Evolutionary conservation across 2,888 invertebrate species (phyloP), one percentile per base, ranked within the genome.

Genomic region (Dinocampus coccinellae): DNA sequence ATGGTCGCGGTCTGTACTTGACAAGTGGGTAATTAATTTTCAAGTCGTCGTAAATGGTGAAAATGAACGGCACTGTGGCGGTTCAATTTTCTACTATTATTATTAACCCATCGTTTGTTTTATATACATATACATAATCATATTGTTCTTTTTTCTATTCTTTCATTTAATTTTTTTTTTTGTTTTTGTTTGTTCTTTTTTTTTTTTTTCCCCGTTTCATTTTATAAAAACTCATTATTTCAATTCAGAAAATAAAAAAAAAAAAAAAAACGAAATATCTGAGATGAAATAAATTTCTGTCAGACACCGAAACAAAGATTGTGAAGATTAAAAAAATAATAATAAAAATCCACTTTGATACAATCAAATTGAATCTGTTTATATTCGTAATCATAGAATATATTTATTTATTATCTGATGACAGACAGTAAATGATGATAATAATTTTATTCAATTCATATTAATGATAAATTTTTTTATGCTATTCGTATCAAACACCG

Each of bases 1-100:
- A 75, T 47, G 75, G 77, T 76, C 76, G 76, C 77, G 78, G 80
- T 76, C 83, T 84, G 84, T 78, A 79, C 77, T 82, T 84, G 84
- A 84, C 84, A 84, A 84, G 81, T 76, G 77, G 82, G 82, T 84
- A 84, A 84, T 84, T 84, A 84, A 84, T 83, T 84, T 84, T 84
- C 82, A 81, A 83, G 81, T 79, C 78, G 78, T 78, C 34, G 69
- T 57, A 65, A 77, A 80, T 79, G 79, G 79, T 78, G 82, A 79
- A 84, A 83, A 84, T 82, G 81, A 84, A 82, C 80, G 80, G 77
- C 36, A 57, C 36, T 11, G 20, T 26, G 3, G 58, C 78, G 78
- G 75, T 80, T 81, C 83, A 81, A 81, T 76, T 67, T 72, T 67
- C 65, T 10, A 22, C 20, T 34, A 61, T 47, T 63, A 52, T 42